phyloP scores from a whole-genome alignment of 2,797 vertebrate species.

The Champsocephalus gunnari region DNA sequence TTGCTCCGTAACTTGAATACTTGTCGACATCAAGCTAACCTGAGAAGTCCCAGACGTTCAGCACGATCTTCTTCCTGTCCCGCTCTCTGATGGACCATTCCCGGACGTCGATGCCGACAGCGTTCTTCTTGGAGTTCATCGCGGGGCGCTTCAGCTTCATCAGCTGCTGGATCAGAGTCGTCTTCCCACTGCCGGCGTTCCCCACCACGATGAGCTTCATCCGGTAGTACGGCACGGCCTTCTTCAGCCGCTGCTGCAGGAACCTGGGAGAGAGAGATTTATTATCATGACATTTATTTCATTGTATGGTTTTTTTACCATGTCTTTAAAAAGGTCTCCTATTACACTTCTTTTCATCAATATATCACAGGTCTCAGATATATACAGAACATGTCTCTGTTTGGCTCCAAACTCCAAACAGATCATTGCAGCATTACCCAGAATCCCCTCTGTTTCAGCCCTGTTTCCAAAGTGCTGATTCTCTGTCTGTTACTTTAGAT shows the following conservation, averaged over 20 bases:
- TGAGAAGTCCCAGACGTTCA: conserved; percentile 98
- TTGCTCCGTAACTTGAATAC: too few relatives aligned
- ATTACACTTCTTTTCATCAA: too few relatives aligned
- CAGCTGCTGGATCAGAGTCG: conserved; percentile 90
- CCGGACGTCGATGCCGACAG: conserved; percentile 87
- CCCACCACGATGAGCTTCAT: conserved; percentile 97
- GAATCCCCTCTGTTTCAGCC: too few relatives aligned
- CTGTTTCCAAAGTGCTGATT: too few relatives aligned
- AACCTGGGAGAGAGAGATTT: conserved; percentile 77
- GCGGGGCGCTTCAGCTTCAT: conserved; percentile 89
- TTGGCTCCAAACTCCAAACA: too few relatives aligned
- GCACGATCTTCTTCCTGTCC: conserved; percentile 88
- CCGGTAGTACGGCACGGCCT: conserved; percentile 93
- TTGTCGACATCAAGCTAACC: conserved; percentile 77
- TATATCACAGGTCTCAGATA: too few relatives aligned
- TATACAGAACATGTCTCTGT: too few relatives aligned
- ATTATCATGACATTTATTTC: neutral
- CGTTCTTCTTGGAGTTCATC: conserved; percentile 60
- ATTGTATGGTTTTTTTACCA: neutral
- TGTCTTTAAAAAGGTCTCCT: too few relatives aligned
- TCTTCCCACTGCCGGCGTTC: conserved; percentile 93
- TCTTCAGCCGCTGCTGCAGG: conserved; percentile 96
- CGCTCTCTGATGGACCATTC: conserved; percentile 91
- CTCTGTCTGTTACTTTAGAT: too few relatives aligned
- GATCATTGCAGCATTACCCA: too few relatives aligned